phyloP scores from a whole-genome alignment of 2,113 vertebrate species.

The Bufo bufo region DNA sequence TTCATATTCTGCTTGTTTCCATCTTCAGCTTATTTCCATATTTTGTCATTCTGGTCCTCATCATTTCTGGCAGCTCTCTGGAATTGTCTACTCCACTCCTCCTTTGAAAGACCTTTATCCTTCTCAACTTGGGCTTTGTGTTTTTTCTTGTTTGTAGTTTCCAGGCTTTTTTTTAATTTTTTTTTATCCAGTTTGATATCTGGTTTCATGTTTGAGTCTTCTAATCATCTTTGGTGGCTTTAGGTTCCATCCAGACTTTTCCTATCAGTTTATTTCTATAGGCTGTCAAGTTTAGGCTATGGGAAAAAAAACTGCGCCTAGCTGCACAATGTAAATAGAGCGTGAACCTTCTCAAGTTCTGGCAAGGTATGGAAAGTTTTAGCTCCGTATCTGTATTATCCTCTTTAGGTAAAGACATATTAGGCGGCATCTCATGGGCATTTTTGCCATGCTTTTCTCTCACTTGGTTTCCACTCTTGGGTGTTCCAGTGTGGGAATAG shows the following conservation, averaged over 20 bases:
- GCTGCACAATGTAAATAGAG: neutral
- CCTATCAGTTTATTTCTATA: neutral
- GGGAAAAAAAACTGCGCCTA: neutral
- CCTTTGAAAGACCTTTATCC: neutral
- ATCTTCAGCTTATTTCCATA: neutral
- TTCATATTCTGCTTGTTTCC: neutral
- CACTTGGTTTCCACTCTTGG: neutral
- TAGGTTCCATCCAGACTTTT: neutral
- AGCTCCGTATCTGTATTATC: neutral
- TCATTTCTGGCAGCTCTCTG: conserved; percentile 1
- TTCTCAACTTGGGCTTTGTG: neutral
- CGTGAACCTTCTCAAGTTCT: neutral
- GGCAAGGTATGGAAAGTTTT: neutral
- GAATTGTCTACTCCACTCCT: neutral
- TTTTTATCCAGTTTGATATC: neutral
- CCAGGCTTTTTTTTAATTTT: neutral
- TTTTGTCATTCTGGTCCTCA: conserved; percentile 1
- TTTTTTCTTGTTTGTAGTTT: neutral
- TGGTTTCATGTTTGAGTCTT: neutral
- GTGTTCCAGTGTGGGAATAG: neutral
- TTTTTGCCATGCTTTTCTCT: neutral
- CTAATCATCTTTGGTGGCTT: neutral
- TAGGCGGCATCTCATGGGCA: neutral
- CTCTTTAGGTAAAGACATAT: neutral
- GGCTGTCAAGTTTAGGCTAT: neutral